Evolutionary conservation across 2,888 invertebrate genomes (phyloP).

Genomic region (Folsomia candida): DNA sequence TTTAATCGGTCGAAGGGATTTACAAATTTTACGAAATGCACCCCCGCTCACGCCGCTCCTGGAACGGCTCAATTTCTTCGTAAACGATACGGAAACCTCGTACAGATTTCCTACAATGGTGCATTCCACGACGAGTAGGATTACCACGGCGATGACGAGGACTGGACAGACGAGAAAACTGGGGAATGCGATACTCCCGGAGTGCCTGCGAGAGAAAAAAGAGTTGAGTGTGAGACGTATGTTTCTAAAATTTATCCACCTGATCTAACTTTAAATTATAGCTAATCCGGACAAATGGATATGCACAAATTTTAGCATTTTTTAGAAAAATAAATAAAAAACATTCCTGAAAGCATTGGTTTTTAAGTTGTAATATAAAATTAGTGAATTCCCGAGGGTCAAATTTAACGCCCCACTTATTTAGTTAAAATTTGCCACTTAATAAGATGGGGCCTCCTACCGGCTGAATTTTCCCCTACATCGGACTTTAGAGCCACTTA

Average conservation of each 20-base stretch:
- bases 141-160: not conserved
- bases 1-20: not conserved
- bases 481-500: too few relatives aligned
- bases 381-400: too few relatives aligned
- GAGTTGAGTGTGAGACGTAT: not conserved
- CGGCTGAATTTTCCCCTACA: too few relatives aligned
- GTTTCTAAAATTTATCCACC: not conserved
- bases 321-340: too few relatives aligned
- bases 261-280: too few relatives aligned
- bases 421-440: too few relatives aligned
- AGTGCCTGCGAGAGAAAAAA: not conserved
- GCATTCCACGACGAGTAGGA: not conserved
- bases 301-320: too few relatives aligned
- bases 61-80: not conserved
- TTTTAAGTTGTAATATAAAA: too few relatives aligned
- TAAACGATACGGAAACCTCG: not conserved
- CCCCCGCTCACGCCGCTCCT: not conserved
- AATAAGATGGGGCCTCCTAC: too few relatives aligned
- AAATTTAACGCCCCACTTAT: too few relatives aligned
- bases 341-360: too few relatives aligned
- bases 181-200: not conserved
- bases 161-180: not conserved
- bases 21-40: not conserved
- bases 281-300: too few relatives aligned
- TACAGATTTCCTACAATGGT: not conserved